A percentile compares a stretch with the other conserved stretches of the same genome.
These are phyloP conservation scores for Cladorhizidae sp. DNA, from an alignment of 37 sponge, comb jelly and placozoan genomes.

Conservation along the genomic window DNA sequence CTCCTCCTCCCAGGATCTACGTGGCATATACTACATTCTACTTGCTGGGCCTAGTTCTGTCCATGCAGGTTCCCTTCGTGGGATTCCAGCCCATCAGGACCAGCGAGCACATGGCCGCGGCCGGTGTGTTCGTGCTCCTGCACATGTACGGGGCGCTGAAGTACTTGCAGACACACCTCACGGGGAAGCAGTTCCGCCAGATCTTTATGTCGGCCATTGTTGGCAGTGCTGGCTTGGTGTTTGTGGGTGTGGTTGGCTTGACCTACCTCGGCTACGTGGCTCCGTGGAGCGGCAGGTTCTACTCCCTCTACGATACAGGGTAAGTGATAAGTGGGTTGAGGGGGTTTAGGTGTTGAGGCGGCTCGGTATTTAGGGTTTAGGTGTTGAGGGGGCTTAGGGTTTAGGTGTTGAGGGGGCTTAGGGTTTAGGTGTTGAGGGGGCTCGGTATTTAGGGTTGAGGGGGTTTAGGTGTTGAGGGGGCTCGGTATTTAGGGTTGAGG, in stretches of 20 bases:
- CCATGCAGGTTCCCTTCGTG: slow-evolving; percentile 99
- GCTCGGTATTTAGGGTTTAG: too few relatives aligned
- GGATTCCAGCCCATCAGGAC: slow-evolving; percentile 98
- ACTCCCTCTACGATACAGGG: slow-evolving; percentile 99
- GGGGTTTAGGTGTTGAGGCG: too few relatives aligned
- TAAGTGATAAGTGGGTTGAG: too few relatives aligned
- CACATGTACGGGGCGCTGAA: slow-evolving; percentile 73
- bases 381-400: too few relatives aligned
- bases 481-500: too few relatives aligned
- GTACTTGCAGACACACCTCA: slow-evolving; percentile 64
- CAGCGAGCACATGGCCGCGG: slow-evolving; percentile 99
- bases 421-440: too few relatives aligned
- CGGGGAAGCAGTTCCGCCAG: slow-evolving; percentile 66
- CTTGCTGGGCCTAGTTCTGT: slow-evolving; percentile 93
- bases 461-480: too few relatives aligned
- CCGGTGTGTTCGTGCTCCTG: slow-evolving; percentile 74
- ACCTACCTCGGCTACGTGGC: slow-evolving; percentile 95
- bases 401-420: too few relatives aligned
- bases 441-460: too few relatives aligned
- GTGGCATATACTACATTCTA: slow-evolving; percentile 96
- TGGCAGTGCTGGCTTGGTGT: slow-evolving; percentile 79
- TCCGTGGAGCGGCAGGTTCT: slow-evolving; percentile 99
- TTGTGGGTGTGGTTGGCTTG: slow-evolving; percentile 79
- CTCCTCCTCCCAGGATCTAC: slow-evolving; percentile 31
- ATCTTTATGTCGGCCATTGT: slow-evolving; percentile 63